Percentiles rank a stretch among this genome's conserved stretches.
These are phyloP conservation scores for Alligator mississippiensis DNA, from an alignment of 2,113 vertebrate species.

Conservation along the genomic window DNA sequence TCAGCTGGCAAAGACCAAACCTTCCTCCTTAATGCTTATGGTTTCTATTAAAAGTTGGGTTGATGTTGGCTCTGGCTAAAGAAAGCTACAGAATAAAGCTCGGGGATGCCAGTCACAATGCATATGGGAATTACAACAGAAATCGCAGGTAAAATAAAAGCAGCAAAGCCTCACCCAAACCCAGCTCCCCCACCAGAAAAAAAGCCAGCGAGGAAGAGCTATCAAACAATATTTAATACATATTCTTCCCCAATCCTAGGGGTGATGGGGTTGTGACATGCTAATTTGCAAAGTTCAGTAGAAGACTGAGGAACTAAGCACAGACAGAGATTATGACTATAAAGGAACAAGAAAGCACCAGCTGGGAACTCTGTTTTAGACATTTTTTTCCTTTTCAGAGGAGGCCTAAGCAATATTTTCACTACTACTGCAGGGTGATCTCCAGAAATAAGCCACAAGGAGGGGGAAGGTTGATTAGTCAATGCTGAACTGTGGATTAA, in stretches of 20 bases:
- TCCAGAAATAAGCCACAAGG: no score
- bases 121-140: not conserved
- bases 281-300: not conserved
- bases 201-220: not conserved
- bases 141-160: fast-evolving
- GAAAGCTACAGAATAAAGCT: not conserved
- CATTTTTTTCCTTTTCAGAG: not conserved
- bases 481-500: no score
- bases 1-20: not conserved
- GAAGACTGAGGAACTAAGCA: not conserved
- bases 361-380: not conserved
- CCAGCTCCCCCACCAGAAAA: no score
- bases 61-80: not conserved
- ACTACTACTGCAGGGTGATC: not conserved
- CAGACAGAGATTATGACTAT: not conserved
- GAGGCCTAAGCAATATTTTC: not conserved
- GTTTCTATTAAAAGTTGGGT: not conserved
- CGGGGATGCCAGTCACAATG: not conserved
- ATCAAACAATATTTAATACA: not conserved
- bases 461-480: no score
- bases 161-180: not conserved
- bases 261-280: not conserved
- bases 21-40: not conserved
- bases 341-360: not conserved
- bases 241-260: not conserved